Conservation (phyloP, 2,888 invertebrate species). For the Ophion ventricosus region DNA sequence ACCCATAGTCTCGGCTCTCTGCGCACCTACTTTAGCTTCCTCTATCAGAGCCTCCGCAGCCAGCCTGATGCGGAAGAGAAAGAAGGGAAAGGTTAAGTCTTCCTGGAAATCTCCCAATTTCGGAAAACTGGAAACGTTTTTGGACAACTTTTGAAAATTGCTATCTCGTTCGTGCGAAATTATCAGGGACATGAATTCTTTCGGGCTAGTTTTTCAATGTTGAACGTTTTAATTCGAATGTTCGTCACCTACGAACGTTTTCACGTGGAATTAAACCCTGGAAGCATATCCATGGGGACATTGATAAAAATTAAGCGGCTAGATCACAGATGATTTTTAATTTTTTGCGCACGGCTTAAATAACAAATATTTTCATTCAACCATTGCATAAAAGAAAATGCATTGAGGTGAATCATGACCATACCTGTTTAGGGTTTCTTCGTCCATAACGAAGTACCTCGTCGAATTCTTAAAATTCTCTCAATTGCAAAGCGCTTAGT, state of each 20-base stretch:
- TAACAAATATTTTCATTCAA: neutral
- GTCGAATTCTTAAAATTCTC: neutral
- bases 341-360: neutral
- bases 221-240: neutral
- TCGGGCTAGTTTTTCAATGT: neutral
- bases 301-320: too few species aligned
- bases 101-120: too few species aligned
- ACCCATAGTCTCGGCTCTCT: slow-evolving; percentile 80
- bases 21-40: slow-evolving; percentile 80
- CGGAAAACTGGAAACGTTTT: neutral
- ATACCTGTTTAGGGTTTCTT: slow-evolving; percentile 78
- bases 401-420: neutral
- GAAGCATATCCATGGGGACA: too few species aligned
- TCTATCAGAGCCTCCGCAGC: slow-evolving; percentile 81
- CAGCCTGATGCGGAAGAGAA: slow-evolving; percentile 59
- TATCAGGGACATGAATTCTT: neutral
- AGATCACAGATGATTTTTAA: neutral
- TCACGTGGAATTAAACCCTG: too few species aligned
- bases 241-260: too few species aligned
- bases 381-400: neutral
- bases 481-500: neutral
- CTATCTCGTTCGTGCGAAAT: too few species aligned
- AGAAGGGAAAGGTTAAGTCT: neutral
- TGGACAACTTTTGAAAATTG: neutral
- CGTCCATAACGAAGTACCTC: slow-evolving; percentile 72